Evolutionary conservation across 2,113 vertebrate genomes (phyloP), one percentile per base, ranked within the genome.

Genomic region (Tenrec ecaudatus): DNA sequence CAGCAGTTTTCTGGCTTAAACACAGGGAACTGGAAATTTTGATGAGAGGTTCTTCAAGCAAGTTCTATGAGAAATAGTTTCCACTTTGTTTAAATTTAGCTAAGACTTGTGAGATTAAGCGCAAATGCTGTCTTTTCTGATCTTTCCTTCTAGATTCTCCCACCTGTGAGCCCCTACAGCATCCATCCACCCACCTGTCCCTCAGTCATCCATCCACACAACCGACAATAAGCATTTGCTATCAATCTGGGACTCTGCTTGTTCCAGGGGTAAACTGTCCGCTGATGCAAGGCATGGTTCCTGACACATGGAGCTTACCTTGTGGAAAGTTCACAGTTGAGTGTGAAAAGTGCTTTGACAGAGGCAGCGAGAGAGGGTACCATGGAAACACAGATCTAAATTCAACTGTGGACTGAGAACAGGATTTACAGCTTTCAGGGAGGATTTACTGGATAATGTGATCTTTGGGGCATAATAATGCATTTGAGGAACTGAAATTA

Each of bases 401-500:
- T 31, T 69, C 64, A 60, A 29, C 16, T 57, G 9, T 11, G 14
- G 11, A 38, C 1, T 43, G 16, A 68, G 27, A 6, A 79, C 68
- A 66, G 79, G 66, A 36, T 3, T 53, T 53, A 25, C 9, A 58
- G 16, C 16, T 86, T 90, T 38, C 15, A 5, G 71, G 27, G 86
- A 84, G 60, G 15, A 90, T 73, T 40, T 40, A 33, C 40, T 77
- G 25, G 12, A 81, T 58, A 36, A 15, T 27, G 47, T 60, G 36
- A 27, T 75, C 3, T 9, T 81, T n/a, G 40, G n/a, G 79, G 9
- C 31, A 89, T 71, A 76, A 80, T n/a, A 2, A 69, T 83, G 17
- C n/a, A 87, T 85, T 84, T 71, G 22, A 87, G 62, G 62, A 88
- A 82, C 17, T 93, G n/a, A 6, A 71, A 77, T 58, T 79, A 68